These are phyloP conservation scores for Acanthosepion pharaonis DNA, from an alignment of 2,888 invertebrate genomes.

Conservation along the genomic window DNA sequence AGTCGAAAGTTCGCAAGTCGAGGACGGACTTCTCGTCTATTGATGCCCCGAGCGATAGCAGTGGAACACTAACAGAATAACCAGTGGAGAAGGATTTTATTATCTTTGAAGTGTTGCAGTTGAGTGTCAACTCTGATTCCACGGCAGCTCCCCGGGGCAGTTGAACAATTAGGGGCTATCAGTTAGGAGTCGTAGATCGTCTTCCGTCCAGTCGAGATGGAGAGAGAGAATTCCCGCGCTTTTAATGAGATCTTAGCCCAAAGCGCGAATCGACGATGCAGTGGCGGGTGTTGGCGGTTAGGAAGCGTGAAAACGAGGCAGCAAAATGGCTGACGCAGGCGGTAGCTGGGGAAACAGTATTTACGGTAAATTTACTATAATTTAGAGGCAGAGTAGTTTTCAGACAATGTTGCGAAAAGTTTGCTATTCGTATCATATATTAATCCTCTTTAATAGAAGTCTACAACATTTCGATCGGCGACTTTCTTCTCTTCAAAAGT, in stretches of 20 bases:
- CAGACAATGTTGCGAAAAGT: neutral
- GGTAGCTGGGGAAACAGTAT: neutral
- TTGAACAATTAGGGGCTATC: slow-evolving; percentile 33
- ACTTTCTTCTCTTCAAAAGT: neutral
- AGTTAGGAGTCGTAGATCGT: slow-evolving; percentile 33
- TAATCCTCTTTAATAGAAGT: neutral
- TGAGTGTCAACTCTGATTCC: slow-evolving; percentile 33
- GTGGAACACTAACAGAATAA: slow-evolving; percentile 33
- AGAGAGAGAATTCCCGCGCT: neutral
- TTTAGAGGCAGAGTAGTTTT: neutral
- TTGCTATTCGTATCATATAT: neutral
- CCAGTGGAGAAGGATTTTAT: neutral
- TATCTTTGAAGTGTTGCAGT: slow-evolving; percentile 23
- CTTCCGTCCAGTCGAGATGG: neutral
- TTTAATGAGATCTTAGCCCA: slow-evolving; percentile 33
- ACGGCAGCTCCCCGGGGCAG: neutral
- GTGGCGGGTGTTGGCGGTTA: neutral
- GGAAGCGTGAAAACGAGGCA: neutral
- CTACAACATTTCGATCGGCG: neutral
- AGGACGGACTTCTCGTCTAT: neutral
- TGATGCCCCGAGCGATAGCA: neutral
- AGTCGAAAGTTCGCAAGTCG: slow-evolving; percentile 12
- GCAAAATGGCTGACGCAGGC: neutral
- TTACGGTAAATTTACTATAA: slow-evolving; percentile 4
- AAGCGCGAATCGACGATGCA: neutral